A percentile compares a stretch with the other conserved stretches of the same genome.
These are phyloP conservation scores for Mormyrus lacerda DNA, from an alignment of 2,113 vertebrate species.

Conservation along the genomic window DNA sequence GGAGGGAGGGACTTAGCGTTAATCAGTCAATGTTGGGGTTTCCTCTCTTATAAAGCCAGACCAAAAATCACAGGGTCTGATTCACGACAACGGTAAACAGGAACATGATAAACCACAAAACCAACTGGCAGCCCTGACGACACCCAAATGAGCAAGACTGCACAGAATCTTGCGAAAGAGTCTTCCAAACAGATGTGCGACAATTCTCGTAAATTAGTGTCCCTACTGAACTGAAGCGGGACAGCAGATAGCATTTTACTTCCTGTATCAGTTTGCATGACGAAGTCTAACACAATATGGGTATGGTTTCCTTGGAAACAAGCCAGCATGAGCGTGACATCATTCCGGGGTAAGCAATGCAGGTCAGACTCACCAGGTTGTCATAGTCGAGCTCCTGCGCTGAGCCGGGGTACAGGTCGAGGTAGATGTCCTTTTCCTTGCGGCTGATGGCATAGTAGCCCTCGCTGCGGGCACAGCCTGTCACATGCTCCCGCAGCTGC, in stretches of 20 bases:
- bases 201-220: not conserved
- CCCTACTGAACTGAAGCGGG: not conserved
- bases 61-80: not conserved
- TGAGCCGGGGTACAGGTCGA: slow-evolving; percentile 76
- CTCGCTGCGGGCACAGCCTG: slow-evolving; percentile 81
- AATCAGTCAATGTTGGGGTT: not conserved
- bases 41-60: not conserved
- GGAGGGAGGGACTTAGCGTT: not conserved
- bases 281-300: not conserved
- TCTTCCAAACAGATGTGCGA: not conserved
- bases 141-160: not conserved
- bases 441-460: slow-evolving; percentile 90
- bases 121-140: not conserved
- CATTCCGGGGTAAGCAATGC: not conserved
- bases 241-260: not conserved
- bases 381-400: slow-evolving; percentile 71
- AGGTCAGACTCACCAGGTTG: slow-evolving; percentile 52
- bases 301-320: not conserved
- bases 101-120: not conserved
- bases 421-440: slow-evolving; percentile 85
- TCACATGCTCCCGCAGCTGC: slow-evolving; percentile 75
- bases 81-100: not conserved
- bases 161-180: not conserved
- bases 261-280: not conserved
- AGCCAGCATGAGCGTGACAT: not conserved